Base-by-base conservation (phyloP, 2,113 vertebrate genomes). In the Oryzias celebensis region DNA sequence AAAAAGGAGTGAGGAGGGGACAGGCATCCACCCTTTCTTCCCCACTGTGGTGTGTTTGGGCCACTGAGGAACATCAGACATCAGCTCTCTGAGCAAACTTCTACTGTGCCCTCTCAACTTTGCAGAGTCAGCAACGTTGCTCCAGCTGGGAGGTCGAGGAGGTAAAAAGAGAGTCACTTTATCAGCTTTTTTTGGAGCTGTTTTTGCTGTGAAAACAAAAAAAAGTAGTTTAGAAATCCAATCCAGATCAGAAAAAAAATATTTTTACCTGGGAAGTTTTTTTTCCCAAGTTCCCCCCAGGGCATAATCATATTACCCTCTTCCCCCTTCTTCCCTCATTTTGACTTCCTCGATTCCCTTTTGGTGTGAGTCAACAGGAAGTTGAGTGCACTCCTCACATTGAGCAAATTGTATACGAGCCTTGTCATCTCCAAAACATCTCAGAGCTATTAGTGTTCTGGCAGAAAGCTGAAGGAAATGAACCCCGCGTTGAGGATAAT, bases 351-450 rank as follows among this genome's bases (percentile, higher is more conserved):
- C 71, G 66, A 72, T 88, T 87, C 78, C 80, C 52, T 43, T 69
- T 75, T 15, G 20, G 23, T 62, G 65, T 89, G 84, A 91, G 81
- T 91, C 91, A 91, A 89, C 88, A 89, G 88, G 84, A 91, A 87
- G 85, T 77, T 43, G 60, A 73, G 75, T 68, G 58, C 45, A 48
- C 76, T 57, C 75, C 77, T 68, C 80, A 65, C 58, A 83, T 74
- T 59, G 60, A 73, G 45, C 47, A 75, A 83, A 84, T 68, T 75
- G 58, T 70, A 58, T 66, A 71, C 14, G 12, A 72, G 60, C 47
- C 50, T 58, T 75, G 68, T 84, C 85, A 79, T 78, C 67, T 75
- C 79, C 68, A 75, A 55, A 74, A 51, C 65, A 24, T 71, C 47
- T 56, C 59, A 7, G 48, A 71, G 75, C 75, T 49, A 75, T 82